Evolutionary conservation across 2,797 vertebrate genomes (phyloP).

Genomic region (Sciurus vulgaris): DNA sequence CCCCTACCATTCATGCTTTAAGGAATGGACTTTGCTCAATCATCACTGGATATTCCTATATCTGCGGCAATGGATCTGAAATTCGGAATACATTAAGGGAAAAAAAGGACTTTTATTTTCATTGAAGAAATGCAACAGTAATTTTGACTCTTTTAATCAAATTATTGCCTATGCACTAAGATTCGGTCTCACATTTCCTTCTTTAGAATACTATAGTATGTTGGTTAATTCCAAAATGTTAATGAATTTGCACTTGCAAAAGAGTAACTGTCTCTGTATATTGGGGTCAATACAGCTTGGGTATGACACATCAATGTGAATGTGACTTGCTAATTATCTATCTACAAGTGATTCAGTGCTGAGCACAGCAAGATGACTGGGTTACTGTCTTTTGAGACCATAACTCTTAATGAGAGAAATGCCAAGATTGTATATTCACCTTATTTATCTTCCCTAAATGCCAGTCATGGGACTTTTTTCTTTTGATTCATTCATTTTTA

Average conservation of each 20-base stretch:
- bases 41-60: neutral
- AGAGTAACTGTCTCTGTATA: neutral
- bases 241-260: neutral
- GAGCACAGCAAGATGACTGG: neutral
- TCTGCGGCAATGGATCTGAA: neutral
- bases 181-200: neutral
- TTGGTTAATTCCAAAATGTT: constrained; percentile 12
- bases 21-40: neutral
- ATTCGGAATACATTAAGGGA: neutral
- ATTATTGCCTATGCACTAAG: neutral
- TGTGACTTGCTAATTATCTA: neutral
- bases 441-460: constrained; percentile 32
- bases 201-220: neutral
- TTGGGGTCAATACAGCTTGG: neutral
- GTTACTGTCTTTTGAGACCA: neutral
- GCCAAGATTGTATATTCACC: neutral
- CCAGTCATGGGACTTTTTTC: neutral
- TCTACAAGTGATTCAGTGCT: neutral
- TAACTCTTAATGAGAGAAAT: constrained; percentile 25
- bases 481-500: neutral
- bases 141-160: neutral
- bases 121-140: neutral
- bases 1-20: neutral
- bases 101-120: neutral
- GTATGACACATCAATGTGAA: neutral